Conservation (phyloP, 2,797 vertebrate genomes). For the Furcifer pardalis region DNA sequence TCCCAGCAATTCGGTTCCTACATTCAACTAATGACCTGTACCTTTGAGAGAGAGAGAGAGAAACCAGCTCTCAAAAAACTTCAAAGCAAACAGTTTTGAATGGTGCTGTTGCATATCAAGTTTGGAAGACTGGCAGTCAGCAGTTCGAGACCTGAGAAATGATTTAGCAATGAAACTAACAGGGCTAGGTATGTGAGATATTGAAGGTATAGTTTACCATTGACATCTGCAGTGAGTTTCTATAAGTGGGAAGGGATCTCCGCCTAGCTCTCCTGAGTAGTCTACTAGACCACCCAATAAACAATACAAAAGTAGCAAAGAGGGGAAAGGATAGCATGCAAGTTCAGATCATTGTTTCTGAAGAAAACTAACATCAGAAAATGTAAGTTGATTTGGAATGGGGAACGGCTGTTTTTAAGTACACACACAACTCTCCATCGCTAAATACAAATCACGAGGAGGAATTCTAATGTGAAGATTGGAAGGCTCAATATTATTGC, state of each 20-base stretch:
- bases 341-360: background rate
- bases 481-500: too few species aligned
- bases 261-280: too few species aligned
- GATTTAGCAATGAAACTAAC: too few species aligned
- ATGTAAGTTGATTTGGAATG: background rate
- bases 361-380: background rate
- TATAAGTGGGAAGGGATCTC: too few species aligned
- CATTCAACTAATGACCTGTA: background rate
- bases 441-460: background rate
- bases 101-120: background rate
- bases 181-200: too few species aligned
- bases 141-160: too few species aligned
- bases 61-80: slow-evolving; percentile 12
- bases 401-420: background rate
- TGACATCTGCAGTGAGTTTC: too few species aligned
- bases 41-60: background rate
- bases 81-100: slow-evolving; percentile 1
- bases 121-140: too few species aligned
- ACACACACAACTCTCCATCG: background rate
- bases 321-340: background rate
- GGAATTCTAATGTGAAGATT: background rate
- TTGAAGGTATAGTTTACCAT: too few species aligned
- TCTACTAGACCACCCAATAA: background rate
- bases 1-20: background rate
- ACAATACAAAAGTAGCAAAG: background rate